A percentile compares a stretch with the other conserved stretches of the same genome.
phyloP scores from a whole-genome alignment of 1,140 invertebrate genomes.

The Heliothis subflexa region DNA sequence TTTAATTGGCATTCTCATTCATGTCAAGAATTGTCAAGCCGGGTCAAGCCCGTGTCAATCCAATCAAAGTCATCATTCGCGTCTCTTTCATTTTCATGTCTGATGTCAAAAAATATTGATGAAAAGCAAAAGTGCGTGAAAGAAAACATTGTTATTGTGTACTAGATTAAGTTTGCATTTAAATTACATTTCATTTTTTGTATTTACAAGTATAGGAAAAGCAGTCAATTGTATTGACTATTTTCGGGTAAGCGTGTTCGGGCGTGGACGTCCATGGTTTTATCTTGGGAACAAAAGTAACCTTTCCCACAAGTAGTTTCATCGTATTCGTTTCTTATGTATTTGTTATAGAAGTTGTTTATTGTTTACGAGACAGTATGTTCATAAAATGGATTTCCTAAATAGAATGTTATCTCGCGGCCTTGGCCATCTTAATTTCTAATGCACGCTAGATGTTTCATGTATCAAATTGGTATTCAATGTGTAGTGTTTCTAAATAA shows the following conservation, averaged over 20 bases:
- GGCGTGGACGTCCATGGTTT: not conserved
- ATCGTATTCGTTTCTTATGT: too few relatives aligned
- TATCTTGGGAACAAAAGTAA: not conserved
- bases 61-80: constrained; percentile 11
- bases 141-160: constrained; percentile 32
- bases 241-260: not conserved
- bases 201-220: not conserved
- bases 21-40: too few relatives aligned
- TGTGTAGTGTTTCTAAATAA: constrained; percentile 9
- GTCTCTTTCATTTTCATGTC: not conserved
- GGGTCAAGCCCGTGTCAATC: not conserved
- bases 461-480: not conserved
- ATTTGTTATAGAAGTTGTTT: too few relatives aligned
- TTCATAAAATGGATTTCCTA: too few relatives aligned
- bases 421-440: too few relatives aligned
- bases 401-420: too few relatives aligned
- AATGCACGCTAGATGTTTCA: too few relatives aligned
- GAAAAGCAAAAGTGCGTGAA: constrained; percentile 10
- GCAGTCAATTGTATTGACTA: not conserved
- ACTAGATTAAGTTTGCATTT: constrained; percentile 6
- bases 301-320: not conserved
- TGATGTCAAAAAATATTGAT: constrained; percentile 34
- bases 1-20: too few relatives aligned
- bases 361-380: too few relatives aligned
- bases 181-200: not conserved